Evolutionary conservation across 2,888 invertebrate species (phyloP).

Genomic region (Rotaria socialis): DNA sequence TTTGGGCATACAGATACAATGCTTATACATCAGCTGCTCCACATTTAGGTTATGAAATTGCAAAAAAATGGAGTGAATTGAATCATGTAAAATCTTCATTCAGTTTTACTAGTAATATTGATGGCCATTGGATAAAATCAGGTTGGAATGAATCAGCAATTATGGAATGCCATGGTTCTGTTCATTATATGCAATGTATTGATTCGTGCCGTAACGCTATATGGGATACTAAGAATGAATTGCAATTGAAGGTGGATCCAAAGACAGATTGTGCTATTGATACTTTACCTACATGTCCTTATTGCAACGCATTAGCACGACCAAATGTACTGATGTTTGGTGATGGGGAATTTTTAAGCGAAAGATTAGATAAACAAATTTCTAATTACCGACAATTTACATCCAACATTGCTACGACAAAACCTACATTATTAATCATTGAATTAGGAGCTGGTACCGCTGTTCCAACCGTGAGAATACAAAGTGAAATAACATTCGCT

Average conservation of each 20-base stretch:
- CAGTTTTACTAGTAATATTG: conserved; percentile 49
- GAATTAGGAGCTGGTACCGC: conserved; percentile 48
- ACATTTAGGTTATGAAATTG: conserved; percentile 48
- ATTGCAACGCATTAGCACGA: conserved; percentile 39
- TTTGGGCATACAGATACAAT: conserved; percentile 48
- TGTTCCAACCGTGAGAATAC: conserved; percentile 47
- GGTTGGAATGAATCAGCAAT: conserved; percentile 47
- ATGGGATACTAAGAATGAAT: conserved; percentile 41
- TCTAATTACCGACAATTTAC: conserved; percentile 34
- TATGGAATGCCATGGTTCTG: conserved; percentile 48
- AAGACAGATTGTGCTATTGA: conserved; percentile 38
- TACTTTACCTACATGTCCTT: conserved; percentile 47
- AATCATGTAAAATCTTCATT: conserved; percentile 47
- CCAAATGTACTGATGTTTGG: conserved; percentile 49
- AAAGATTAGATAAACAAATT: conserved; percentile 38
- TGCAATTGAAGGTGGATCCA: conserved; percentile 38
- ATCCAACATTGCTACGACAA: background rate
- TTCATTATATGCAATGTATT: conserved; percentile 47
- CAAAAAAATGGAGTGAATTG: conserved; percentile 46
- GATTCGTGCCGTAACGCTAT: conserved; percentile 24
- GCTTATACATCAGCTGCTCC: conserved; percentile 47
- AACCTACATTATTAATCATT: conserved; percentile 44
- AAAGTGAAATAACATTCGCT: conserved; percentile 39
- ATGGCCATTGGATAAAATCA: conserved; percentile 49
- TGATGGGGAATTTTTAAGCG: conserved; percentile 46